phyloP scores from a whole-genome alignment of 2,113 vertebrate species.

The Andinoacara biseriatus region DNA sequence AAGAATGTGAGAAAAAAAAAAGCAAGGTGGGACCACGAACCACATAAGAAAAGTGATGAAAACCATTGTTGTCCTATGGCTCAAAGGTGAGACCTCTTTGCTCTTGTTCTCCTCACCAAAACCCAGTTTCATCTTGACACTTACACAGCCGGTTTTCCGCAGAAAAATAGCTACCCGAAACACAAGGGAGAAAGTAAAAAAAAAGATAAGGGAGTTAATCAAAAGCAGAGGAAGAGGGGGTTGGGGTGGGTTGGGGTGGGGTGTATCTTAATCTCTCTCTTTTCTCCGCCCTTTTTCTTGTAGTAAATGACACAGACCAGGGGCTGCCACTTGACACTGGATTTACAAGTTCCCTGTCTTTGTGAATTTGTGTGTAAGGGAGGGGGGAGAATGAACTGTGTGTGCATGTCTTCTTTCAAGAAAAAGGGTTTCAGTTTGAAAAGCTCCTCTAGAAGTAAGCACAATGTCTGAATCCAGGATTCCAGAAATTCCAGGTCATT shows the following conservation, averaged over 20 bases:
- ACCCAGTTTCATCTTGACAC: slow-evolving; percentile 11
- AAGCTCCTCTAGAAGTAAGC: slow-evolving; percentile 58
- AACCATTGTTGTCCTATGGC: slow-evolving; percentile 17
- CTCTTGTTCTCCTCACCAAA: slow-evolving; percentile 14
- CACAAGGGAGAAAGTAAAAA: slow-evolving; percentile 33
- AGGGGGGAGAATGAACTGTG: background rate
- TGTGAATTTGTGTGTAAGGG: slow-evolving; percentile 41
- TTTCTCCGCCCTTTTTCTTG: slow-evolving; percentile 66
- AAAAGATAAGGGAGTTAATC: slow-evolving; percentile 58
- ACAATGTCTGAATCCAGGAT: slow-evolving; percentile 78
- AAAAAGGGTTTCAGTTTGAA: slow-evolving; percentile 42
- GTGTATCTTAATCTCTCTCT: slow-evolving; percentile 60
- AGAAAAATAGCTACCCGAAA: slow-evolving; percentile 68
- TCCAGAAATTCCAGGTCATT: slow-evolving; percentile 83
- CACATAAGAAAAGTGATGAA: background rate
- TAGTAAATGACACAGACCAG: slow-evolving; percentile 69
- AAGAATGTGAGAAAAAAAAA: background rate
- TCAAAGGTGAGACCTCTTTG: slow-evolving; percentile 29
- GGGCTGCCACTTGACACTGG: slow-evolving; percentile 63
- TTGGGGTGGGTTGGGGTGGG: background rate
- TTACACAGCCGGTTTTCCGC: slow-evolving; percentile 11
- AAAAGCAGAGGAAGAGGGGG: slow-evolving; percentile 65
- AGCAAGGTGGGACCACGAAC: background rate
- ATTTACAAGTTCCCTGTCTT: slow-evolving; percentile 66
- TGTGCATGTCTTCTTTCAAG: slow-evolving; percentile 31